A percentile compares a stretch with the other conserved stretches of the same genome.
Evolutionary conservation across 2,888 invertebrate genomes (phyloP).

Genomic region (Silvanus unidentatus): DNA sequence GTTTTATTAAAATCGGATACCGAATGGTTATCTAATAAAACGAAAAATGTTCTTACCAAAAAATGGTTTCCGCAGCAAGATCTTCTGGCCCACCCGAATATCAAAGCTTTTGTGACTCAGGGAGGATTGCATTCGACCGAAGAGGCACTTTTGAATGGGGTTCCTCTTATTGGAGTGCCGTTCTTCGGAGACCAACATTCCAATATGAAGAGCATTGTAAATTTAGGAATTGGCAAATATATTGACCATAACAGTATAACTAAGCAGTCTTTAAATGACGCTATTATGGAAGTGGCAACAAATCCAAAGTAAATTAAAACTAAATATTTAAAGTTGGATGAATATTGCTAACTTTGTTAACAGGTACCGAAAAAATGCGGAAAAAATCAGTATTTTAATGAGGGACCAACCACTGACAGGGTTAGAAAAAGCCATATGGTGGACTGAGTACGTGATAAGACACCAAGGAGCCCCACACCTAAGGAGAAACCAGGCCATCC

Average conservation of each 20-base stretch:
- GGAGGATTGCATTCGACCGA: conserved; percentile 39
- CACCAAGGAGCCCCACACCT: conserved; percentile 47
- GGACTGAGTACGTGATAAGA: conserved; percentile 51
- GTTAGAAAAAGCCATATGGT: conserved; percentile 49
- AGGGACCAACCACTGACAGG: conserved; percentile 42
- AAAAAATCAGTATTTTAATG: conserved; percentile 32
- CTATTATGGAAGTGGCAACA: background rate
- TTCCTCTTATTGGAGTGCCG: conserved; percentile 41
- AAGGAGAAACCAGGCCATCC: too few species aligned
- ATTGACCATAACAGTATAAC: background rate
- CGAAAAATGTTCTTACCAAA: conserved; percentile 14
- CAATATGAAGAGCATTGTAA: conserved; percentile 3
- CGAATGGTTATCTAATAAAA: conserved; percentile 11
- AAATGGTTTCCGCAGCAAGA: conserved; percentile 19
- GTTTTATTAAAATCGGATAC: conserved; percentile 21
- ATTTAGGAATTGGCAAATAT: background rate
- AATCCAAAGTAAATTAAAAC: conserved; percentile 1
- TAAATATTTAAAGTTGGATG: background rate
- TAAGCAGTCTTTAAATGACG: background rate
- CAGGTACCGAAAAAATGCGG: conserved; percentile 8
- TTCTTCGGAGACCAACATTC: conserved; percentile 36
- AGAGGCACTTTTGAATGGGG: conserved; percentile 39
- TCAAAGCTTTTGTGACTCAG: conserved; percentile 11
- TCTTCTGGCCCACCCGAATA: conserved; percentile 12
- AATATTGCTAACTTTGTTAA: background rate